phyloP scores from a whole-genome alignment of 2,888 invertebrate genomes.

The Linnaemya tessellans region DNA sequence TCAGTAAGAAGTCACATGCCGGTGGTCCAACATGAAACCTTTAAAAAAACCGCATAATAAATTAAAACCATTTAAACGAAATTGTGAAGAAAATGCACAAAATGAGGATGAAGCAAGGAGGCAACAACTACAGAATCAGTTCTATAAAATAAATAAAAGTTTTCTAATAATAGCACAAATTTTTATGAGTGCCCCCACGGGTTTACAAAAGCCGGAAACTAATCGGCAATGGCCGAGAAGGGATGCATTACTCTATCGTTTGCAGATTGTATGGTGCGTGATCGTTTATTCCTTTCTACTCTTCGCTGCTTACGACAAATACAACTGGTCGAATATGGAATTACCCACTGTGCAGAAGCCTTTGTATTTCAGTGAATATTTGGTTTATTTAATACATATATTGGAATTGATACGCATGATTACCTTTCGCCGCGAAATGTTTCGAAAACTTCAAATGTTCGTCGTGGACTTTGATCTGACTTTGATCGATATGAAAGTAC shows the following conservation, averaged over 20 bases:
- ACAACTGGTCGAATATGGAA: slow-evolving; percentile 58
- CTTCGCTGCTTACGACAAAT: slow-evolving; percentile 66
- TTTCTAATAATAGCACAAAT: slow-evolving; percentile 72
- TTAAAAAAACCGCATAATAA: slow-evolving; percentile 27
- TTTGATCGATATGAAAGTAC: slow-evolving; percentile 56
- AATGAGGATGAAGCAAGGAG: slow-evolving; percentile 1
- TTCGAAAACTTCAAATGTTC: slow-evolving; percentile 57
- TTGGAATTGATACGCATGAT: slow-evolving; percentile 64
- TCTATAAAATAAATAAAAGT: slow-evolving; percentile 63
- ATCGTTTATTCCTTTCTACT: slow-evolving; percentile 64
- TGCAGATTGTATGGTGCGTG: slow-evolving; percentile 73
- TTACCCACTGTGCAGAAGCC: slow-evolving; percentile 74
- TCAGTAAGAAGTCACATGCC: neutral
- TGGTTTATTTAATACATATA: slow-evolving; percentile 72
- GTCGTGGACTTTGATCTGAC: slow-evolving; percentile 73
- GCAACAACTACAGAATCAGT: slow-evolving; percentile 54
- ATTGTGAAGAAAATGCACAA: neutral
- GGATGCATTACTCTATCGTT: slow-evolving; percentile 15
- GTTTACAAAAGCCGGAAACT: slow-evolving; percentile 56
- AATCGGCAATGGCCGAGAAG: slow-evolving; percentile 9
- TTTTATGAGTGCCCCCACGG: slow-evolving; percentile 73
- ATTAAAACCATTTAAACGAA: neutral
- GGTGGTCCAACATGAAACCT: slow-evolving; percentile 33
- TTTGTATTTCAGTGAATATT: slow-evolving; percentile 74
- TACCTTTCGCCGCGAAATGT: slow-evolving; percentile 60